phyloP scores from a whole-genome alignment of 2,797 vertebrate species.

The Ptychadena robeensis region DNA sequence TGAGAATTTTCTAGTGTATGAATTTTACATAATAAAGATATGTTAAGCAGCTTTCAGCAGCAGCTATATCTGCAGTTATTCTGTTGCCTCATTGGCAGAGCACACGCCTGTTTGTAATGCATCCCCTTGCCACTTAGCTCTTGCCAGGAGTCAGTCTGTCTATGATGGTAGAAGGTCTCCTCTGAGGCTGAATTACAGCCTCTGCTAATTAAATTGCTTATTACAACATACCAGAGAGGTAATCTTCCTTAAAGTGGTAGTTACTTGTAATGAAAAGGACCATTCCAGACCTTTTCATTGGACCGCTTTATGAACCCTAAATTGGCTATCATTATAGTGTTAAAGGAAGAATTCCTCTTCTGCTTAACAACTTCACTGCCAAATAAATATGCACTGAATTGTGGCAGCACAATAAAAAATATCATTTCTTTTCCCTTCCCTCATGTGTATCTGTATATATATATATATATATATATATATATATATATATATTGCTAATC shows the following conservation, averaged over 20 bases:
- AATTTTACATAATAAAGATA: background rate
- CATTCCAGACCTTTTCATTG: constrained; percentile 71
- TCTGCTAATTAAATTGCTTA: constrained; percentile 79
- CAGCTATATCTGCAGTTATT: background rate
- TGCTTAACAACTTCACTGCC: constrained; percentile 46
- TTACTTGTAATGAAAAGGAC: constrained; percentile 73
- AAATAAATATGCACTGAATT: background rate
- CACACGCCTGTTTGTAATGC: constrained; percentile 31
- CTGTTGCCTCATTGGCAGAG: constrained; percentile 3
- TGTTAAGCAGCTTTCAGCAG: background rate
- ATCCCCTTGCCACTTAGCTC: constrained; percentile 73
- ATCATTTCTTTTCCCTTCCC: too few species aligned
- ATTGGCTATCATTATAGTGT: constrained; percentile 47
- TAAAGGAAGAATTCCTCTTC: constrained; percentile 26
- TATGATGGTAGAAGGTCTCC: constrained; percentile 77
- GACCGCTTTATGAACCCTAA: constrained; percentile 62
- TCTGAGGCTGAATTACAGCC: constrained; percentile 76
- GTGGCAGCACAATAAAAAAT: too few species aligned
- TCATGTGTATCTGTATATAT: too few species aligned
- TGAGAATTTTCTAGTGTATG: background rate
- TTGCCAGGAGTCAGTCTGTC: constrained; percentile 77
- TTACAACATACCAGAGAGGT: constrained; percentile 76
- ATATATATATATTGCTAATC: too few species aligned
- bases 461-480: too few species aligned
- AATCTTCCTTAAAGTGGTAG: constrained; percentile 76